Evolutionary conservation across 2,888 invertebrate genomes (phyloP), one percentile per base, ranked within the genome.

Genomic region (Smittia sp.): DNA sequence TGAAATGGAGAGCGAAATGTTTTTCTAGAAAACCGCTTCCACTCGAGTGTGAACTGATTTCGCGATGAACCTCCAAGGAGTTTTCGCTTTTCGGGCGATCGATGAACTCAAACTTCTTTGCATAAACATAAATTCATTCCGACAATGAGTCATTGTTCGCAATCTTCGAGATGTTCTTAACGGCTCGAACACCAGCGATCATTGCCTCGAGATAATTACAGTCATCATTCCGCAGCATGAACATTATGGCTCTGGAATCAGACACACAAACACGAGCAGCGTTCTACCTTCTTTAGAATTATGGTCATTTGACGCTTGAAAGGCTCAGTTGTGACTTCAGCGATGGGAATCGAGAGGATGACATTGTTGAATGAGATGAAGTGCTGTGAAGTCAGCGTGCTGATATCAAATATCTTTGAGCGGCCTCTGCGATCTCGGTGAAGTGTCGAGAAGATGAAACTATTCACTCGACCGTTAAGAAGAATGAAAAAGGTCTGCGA

Each of bases 291-390:
- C 32, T 32, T 6, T 13, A n/a, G 63, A 63, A 63, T 63, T n/a
- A 63, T 63, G 63, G 63, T 63, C 63, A 63, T 63, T 63, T 63
- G 63, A 63, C 22, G 63, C 63, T 25, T 63, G 63, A 63, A 63
- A 27, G 27, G 27, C 18, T 58, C 58, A 58, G 22, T 22, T 58
- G 20, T 18, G 46, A 46, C 46, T 46, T 11, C 46, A 46, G 22
- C 58, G 22, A 58, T 58, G 58, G 46, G 46, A 58, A 58, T 18
- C 46, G 22, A 22, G 22, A 58, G 58, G 58, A 18, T 4, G n/a
- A 58, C 32, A n/a, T 18, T 58, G 18, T 58, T n/a, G 58, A 13
- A 9, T n/a, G 18, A 58, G 22, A 58, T 58, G 58, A 58, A 58
- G 58, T 58, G 58, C 11, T 58, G 9, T n/a, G 20, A n/a, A 20